phyloP scores from a whole-genome alignment of 2,797 vertebrate species.

The Bradypus variegatus region DNA sequence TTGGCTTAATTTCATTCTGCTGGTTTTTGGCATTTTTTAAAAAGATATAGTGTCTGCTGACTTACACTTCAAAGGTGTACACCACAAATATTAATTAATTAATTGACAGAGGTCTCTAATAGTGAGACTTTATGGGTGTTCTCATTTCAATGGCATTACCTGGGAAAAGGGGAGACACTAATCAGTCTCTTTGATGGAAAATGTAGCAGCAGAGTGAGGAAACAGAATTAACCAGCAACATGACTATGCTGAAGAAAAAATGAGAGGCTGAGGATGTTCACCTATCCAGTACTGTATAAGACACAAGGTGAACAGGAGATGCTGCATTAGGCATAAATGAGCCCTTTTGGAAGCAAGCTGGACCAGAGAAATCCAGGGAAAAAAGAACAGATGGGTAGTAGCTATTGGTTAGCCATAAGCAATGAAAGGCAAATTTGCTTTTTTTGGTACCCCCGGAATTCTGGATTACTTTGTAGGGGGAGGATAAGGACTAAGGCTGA shows the following conservation, averaged over 20 bases:
- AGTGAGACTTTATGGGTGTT: background rate
- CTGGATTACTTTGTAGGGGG: background rate
- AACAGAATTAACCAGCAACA: constrained; percentile 2
- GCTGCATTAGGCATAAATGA: background rate
- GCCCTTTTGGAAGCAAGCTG: background rate
- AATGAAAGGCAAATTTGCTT: background rate
- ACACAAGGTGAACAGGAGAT: background rate
- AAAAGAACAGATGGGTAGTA: background rate
- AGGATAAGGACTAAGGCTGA: background rate
- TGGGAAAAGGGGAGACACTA: background rate
- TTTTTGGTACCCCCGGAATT: background rate
- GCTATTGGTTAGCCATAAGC: background rate
- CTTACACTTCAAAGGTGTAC: background rate
- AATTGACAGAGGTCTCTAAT: background rate
- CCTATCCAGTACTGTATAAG: background rate
- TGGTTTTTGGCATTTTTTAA: background rate
- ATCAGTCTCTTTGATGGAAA: background rate
- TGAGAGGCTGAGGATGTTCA: background rate
- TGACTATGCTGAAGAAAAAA: background rate
- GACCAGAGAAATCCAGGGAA: background rate
- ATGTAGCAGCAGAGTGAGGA: background rate
- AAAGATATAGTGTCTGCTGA: background rate
- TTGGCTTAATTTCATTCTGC: background rate
- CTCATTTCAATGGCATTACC: background rate
- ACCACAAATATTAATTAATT: background rate